Evolutionary conservation across 1,140 invertebrate species (phyloP), one percentile per base, ranked within the genome.

Genomic region (Daktulosphaira vitifoliae): DNA sequence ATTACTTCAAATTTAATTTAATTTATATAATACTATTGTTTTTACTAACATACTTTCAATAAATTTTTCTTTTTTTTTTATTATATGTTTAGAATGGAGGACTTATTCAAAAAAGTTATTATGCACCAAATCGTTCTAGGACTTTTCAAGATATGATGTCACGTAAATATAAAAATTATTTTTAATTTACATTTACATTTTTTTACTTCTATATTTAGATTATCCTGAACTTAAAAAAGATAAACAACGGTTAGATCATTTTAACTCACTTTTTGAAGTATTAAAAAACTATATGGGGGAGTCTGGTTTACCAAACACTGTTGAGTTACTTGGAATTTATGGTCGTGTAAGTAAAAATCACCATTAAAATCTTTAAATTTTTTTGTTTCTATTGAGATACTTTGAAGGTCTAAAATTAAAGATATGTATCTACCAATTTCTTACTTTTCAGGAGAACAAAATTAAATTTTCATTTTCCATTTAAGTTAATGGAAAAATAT

Each of bases 91-190:
- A 66, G 38, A 56, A 62, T 37, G 50, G 26, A 33, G 52, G 52
- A 13, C 46, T n/a, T 46, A 37, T 33, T 7, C 78, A 84, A 56
- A 81, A 81, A 65, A 78, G 79, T 13, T 87, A 83, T 72, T 88
- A 89, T 69, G 78, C 81, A 3, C 75, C 81, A 37, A 83, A 79
- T 20, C 81, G 22, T 26, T 53, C 15, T 22, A 46, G 89, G 68
- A 83, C 82, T 73, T 92, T 89, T 75, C 84, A 85, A 68, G 87
- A 91, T 76, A 74, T 91, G 5, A 89, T 91, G 87, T 88, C 89
- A 23, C 89, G 89, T 91, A 78, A 82, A 83, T 80, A 26, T 22
- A 22, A 33, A 33, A 33, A 33, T 33, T 33, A 33, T 5, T 33
- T 33, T 33, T 33, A 33, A 33, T 33, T 33, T 33, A 6, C 29